These are phyloP conservation scores for Bombus pyrosoma DNA, from an alignment of 1,140 invertebrate species.

Conservation along the genomic window DNA sequence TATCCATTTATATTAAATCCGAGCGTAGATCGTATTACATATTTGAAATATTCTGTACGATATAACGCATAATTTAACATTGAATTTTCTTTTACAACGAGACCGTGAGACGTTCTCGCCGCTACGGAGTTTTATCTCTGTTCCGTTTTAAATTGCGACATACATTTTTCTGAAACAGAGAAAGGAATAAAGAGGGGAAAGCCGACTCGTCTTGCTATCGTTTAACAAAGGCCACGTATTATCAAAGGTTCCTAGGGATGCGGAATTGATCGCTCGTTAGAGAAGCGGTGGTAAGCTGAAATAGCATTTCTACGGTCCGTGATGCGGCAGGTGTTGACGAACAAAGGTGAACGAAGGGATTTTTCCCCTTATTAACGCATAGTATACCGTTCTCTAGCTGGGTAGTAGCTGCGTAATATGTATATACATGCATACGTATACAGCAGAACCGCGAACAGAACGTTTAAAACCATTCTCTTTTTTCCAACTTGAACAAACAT, in stretches of 20 bases:
- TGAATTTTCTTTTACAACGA: neutral
- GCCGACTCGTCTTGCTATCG: neutral
- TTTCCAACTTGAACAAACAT: neutral
- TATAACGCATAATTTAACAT: neutral
- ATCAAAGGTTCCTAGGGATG: constrained; percentile 31
- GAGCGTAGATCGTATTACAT: neutral
- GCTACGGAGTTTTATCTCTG: too few relatives aligned
- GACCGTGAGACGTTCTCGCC: neutral
- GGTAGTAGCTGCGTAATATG: too few relatives aligned
- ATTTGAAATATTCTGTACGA: neutral
- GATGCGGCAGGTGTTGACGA: constrained; percentile 50
- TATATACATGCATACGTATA: neutral
- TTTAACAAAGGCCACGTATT: constrained; percentile 14
- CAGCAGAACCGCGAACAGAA: constrained; percentile 8
- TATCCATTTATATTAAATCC: too few relatives aligned
- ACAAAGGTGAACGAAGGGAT: constrained; percentile 42
- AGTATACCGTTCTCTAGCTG: neutral
- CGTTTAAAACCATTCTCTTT: constrained; percentile 34
- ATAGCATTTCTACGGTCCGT: constrained; percentile 29
- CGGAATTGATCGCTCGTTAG: constrained; percentile 52
- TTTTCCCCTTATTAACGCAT: constrained; percentile 50
- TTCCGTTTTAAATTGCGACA: constrained; percentile 2
- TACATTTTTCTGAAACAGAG: neutral
- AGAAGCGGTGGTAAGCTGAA: constrained; percentile 44
- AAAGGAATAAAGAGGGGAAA: neutral